Evolutionary conservation across 2,888 invertebrate genomes (phyloP).

Genomic region (Amphimallon solstitiale): DNA sequence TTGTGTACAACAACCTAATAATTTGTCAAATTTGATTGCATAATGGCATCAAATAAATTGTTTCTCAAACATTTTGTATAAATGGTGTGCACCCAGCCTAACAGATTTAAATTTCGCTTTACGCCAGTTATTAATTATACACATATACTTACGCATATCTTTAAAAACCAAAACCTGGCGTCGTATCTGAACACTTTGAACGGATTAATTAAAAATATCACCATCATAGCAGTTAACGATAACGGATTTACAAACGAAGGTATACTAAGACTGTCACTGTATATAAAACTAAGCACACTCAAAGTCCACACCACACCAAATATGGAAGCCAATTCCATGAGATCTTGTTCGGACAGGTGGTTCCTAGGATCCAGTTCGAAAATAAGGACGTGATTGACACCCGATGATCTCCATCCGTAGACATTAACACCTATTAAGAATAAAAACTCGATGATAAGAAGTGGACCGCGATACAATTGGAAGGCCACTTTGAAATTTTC

Average conservation of each 20-base stretch:
- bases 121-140: too few species aligned
- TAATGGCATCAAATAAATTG: too few species aligned
- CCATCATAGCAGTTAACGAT: constrained; percentile 73
- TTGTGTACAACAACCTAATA: too few species aligned
- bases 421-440: constrained; percentile 84
- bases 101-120: too few species aligned
- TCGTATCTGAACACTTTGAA: constrained; percentile 79
- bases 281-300: constrained; percentile 74
- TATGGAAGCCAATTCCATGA: constrained; percentile 80
- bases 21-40: too few species aligned
- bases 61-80: too few species aligned
- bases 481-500: constrained; percentile 76
- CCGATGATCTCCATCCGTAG: constrained; percentile 83
- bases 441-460: constrained; percentile 78
- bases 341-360: constrained; percentile 79
- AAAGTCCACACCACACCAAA: constrained; percentile 81
- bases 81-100: too few species aligned
- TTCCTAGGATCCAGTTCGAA: constrained; percentile 85
- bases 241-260: constrained; percentile 83
- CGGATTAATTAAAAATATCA: constrained; percentile 80
- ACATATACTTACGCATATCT: constrained; percentile 66
- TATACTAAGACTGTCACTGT: constrained; percentile 72
- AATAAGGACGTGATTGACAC: constrained; percentile 85
- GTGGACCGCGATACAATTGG: constrained; percentile 81
- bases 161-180: constrained; percentile 79